Percentiles rank a stretch among this genome's conserved stretches.
Evolutionary conservation across 2,888 invertebrate genomes (phyloP).

Genomic region (Trachelus iudaicus): DNA sequence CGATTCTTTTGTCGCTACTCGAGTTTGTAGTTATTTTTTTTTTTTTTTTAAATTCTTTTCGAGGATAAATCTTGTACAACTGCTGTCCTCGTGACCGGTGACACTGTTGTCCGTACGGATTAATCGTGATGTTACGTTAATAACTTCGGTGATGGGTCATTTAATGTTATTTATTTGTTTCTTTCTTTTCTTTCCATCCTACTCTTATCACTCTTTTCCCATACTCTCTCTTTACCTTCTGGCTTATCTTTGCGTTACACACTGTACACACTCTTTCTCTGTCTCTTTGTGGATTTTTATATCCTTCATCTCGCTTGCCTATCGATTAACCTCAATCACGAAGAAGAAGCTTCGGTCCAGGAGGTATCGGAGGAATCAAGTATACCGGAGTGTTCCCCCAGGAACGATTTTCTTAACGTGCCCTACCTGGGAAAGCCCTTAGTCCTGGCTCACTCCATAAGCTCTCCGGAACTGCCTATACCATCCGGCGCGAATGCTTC

Average conservation of each 20-base stretch:
- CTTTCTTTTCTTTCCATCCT: conserved; percentile 42
- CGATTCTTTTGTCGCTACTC: neutral
- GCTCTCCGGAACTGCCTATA: conserved; percentile 58
- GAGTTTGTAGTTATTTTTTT: neutral
- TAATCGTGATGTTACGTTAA: neutral
- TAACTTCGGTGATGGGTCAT: conserved; percentile 40
- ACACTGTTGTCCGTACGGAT: neutral
- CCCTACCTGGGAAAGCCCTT: conserved; percentile 40
- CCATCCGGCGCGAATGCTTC: conserved; percentile 35
- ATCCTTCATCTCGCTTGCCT: neutral
- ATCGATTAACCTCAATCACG: neutral
- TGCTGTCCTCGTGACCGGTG: neutral
- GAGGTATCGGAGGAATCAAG: neutral
- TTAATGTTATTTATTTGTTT: conserved; percentile 41
- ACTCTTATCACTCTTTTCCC: conserved; percentile 25
- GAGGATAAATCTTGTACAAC: neutral
- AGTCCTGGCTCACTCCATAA: conserved; percentile 54
- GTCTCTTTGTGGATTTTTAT: neutral
- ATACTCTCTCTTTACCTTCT: conserved; percentile 24
- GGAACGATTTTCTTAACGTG: neutral
- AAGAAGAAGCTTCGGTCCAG: neutral
- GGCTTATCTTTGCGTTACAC: conserved; percentile 18
- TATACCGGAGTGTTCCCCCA: neutral
- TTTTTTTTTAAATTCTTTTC: neutral
- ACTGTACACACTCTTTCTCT: conserved; percentile 11